These are phyloP conservation scores for Aythya fuligula DNA, from an alignment of 2,797 vertebrate species.

Conservation along the genomic window DNA sequence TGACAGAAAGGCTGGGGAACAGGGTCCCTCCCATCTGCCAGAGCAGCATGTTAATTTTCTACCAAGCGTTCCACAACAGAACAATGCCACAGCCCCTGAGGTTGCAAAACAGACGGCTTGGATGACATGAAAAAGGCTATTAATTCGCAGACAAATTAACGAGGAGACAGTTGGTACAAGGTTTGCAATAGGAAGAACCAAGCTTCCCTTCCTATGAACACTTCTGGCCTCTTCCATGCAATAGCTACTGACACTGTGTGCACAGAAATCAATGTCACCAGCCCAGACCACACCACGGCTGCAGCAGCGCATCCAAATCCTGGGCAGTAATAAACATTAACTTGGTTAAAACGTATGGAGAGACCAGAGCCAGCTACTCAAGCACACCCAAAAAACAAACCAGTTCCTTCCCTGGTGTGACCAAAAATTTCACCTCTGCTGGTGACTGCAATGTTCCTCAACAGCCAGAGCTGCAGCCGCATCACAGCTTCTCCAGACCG, in stretches of 20 bases:
- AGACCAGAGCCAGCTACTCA: not conserved
- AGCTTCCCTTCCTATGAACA: not conserved
- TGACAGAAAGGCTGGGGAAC: not conserved
- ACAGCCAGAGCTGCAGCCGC: conserved; percentile 43
- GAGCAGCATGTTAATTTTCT: conserved; percentile 36
- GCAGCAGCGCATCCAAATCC: not conserved
- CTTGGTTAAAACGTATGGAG: not conserved
- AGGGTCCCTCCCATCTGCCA: not conserved
- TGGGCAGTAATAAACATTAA: not conserved
- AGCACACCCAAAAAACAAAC: not conserved
- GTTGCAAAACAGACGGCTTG: not conserved
- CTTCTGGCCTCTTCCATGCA: not conserved
- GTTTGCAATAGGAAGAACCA: not conserved
- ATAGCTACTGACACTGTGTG: not conserved
- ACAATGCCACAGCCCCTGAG: not conserved
- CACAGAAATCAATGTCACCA: not conserved
- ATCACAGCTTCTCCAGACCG: conserved; percentile 38
- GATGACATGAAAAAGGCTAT: not conserved
- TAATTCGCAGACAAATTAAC: not conserved
- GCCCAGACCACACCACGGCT: not conserved
- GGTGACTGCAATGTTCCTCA: not conserved
- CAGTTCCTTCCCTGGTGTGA: not conserved
- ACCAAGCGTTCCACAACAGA: not conserved
- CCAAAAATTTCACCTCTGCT: conserved; percentile 11
- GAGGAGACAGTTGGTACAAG: not conserved